Percentiles rank a stretch among this genome's conserved stretches.
These are phyloP conservation scores for Nephrotoma appendiculata DNA, from an alignment of 2,888 invertebrate species.

Conservation along the genomic window DNA sequence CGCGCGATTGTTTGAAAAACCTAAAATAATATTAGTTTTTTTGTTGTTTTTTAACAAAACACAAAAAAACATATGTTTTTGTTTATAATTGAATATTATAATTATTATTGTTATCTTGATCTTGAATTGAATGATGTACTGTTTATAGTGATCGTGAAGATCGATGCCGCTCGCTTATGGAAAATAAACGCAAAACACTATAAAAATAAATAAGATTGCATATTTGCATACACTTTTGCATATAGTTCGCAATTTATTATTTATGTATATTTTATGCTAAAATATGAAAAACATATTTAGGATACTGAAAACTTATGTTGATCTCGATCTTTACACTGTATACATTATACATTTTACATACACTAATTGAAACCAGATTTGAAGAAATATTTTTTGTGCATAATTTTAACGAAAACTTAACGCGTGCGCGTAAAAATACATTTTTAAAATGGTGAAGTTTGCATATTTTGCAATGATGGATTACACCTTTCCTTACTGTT, in stretches of 20 bases:
- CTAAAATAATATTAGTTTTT: background rate
- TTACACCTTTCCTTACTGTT: background rate
- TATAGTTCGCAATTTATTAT: background rate
- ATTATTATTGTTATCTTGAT: background rate
- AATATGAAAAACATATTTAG: background rate
- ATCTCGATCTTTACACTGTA: background rate
- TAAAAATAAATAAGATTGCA: background rate
- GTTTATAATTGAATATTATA: background rate
- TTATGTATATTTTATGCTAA: background rate
- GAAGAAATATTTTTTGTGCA: background rate
- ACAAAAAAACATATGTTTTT: background rate
- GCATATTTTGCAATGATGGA: background rate
- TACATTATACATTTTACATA: background rate
- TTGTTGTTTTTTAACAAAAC: background rate
- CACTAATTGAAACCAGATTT: background rate
- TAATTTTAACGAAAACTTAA: background rate
- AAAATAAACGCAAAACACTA: background rate
- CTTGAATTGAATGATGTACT: background rate
- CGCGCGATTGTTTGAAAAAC: background rate
- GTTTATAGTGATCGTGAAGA: background rate
- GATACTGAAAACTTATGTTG: background rate
- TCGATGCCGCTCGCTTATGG: background rate
- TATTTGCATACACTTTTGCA: background rate
- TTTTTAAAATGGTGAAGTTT: background rate
- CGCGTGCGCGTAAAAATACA: background rate